phyloP scores from a whole-genome alignment of 2,888 invertebrate genomes.

The Eilema griseolum region DNA sequence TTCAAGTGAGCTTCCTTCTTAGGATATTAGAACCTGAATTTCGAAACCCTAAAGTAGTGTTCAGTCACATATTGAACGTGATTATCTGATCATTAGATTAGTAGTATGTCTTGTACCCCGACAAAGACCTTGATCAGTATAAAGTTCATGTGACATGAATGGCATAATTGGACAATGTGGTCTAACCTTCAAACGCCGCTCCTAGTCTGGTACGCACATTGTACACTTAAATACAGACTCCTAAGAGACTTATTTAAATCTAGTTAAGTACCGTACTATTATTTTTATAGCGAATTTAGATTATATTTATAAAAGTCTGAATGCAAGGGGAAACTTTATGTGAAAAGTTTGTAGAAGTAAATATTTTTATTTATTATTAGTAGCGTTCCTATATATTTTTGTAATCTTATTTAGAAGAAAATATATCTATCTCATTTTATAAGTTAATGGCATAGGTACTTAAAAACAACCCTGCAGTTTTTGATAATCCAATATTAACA shows the following conservation, averaged over 20 bases:
- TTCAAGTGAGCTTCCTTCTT: no score
- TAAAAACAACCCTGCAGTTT: neutral
- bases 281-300: constrained; percentile 1
- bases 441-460: no score
- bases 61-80: neutral
- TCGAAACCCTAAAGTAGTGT: no score
- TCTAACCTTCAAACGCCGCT: constrained; percentile 40
- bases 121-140: constrained; percentile 44
- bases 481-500: neutral
- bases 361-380: no score
- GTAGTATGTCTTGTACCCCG: constrained; percentile 27
- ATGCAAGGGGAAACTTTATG: no score
- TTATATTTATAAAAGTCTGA: neutral
- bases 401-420: neutral
- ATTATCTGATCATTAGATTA: constrained; percentile 20
- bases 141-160: constrained; percentile 48
- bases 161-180: constrained; percentile 42
- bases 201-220: constrained; percentile 37
- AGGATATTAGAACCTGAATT: no score
- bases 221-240: constrained; percentile 17
- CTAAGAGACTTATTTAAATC: neutral
- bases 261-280: neutral
- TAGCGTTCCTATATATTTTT: neutral
- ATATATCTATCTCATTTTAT: neutral
- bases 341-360: neutral